These are phyloP conservation scores for Volucella inflata DNA, from an alignment of 2,888 invertebrate species.

Conservation along the genomic window DNA sequence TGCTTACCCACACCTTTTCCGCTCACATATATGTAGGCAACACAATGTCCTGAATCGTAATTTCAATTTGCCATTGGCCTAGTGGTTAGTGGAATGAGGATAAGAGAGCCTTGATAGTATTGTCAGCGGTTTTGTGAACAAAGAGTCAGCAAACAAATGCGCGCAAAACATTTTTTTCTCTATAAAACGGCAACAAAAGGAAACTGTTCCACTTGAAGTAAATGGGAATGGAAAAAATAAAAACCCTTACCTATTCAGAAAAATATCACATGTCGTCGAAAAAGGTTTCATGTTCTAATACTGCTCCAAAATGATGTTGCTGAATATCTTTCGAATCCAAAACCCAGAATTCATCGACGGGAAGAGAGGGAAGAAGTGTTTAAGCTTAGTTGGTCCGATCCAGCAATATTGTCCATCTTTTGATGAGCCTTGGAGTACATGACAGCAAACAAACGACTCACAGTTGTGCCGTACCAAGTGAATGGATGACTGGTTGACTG, in stretches of 20 bases:
- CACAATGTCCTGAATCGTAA: slow-evolving; percentile 55
- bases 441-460: slow-evolving; percentile 39
- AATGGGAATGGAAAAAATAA: slow-evolving; percentile 34
- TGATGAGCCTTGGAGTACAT: neutral
- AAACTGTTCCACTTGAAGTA: slow-evolving; percentile 36
- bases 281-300: slow-evolving; percentile 73
- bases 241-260: slow-evolving; percentile 55
- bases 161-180: slow-evolving; percentile 67
- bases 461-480: slow-evolving; percentile 39
- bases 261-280: slow-evolving; percentile 72
- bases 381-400: slow-evolving; percentile 21
- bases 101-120: slow-evolving; percentile 59
- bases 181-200: slow-evolving; percentile 69
- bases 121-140: slow-evolving; percentile 75
- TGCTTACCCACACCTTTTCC: slow-evolving; percentile 15
- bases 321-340: slow-evolving; percentile 55
- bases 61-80: slow-evolving; percentile 66
- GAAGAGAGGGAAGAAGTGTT: slow-evolving; percentile 26
- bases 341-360: slow-evolving; percentile 61
- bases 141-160: slow-evolving; percentile 71
- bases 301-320: slow-evolving; percentile 49
- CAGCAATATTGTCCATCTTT: slow-evolving; percentile 12
- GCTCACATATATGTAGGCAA: slow-evolving; percentile 42
- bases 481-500: slow-evolving; percentile 53
- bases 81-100: slow-evolving; percentile 11